Base-by-base conservation (phyloP, 2,113 vertebrate species). In the Peromyscus polionotus region DNA sequence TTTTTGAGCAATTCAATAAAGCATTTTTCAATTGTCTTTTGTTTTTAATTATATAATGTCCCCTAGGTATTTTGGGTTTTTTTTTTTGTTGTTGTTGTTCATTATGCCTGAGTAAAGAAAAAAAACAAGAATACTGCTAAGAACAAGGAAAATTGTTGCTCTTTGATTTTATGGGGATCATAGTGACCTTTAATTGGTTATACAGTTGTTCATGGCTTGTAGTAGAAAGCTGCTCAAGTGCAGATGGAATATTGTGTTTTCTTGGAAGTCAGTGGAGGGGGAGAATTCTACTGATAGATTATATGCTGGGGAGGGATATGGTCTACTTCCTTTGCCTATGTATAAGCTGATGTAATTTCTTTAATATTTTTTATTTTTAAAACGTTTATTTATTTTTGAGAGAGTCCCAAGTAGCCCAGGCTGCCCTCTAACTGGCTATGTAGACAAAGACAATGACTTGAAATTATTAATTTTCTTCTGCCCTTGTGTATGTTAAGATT, bases 41-140 rank as follows among this genome's bases (percentile, higher is more conserved):
- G 84, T 39, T 92, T 97, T 89, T 54, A 61, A 68, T 72, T 94
- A 83, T 84, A 1, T 95, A 61, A 77, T 89, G 19, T 24, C n/a
- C 31, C 11, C 14, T 48, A 88, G 14, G 42, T 28, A 95, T 10
- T 20, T 86, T 68, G 0, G 33, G n/a, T n/a, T 42, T 42, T 42
- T 42, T 2, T 42, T 42, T 2, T 3, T 42, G 39, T 42, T 42
- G 39, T 42, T 59, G 81, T 79, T 90, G 36, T 42, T 84, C 22
- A 63, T 93, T 68, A 61, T 73, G 3, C 51, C 91, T 95, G 2
- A 81, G 22, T 45, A 84, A 84, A 92, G 20, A 91, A 59, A 57
- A 54, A 51, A 42, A 51, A 65, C 73, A 88, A 33, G 28, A 73
- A 3, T 48, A 81, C 88, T 96, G 11, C 26, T 57, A 91, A 93